These are phyloP conservation scores for Eueremaeus valkanovi DNA, from an alignment of 2,888 invertebrate species.

Conservation along the genomic window DNA sequence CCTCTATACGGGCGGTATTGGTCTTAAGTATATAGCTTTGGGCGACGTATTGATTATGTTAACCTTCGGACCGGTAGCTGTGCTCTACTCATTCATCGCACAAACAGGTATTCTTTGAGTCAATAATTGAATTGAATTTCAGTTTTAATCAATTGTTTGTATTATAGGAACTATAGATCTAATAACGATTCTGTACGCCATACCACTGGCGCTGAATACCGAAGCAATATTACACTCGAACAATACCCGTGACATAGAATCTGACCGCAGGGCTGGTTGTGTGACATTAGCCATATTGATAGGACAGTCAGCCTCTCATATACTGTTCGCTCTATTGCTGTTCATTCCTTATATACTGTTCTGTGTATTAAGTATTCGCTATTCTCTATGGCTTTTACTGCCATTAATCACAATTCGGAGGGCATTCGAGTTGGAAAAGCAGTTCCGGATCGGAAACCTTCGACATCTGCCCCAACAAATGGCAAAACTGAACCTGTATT, in stretches of 20 bases:
- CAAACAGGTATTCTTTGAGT: slow-evolving; percentile 66
- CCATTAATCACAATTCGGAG: slow-evolving; percentile 80
- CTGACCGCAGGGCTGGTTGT: slow-evolving; percentile 81
- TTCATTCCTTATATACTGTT: slow-evolving; percentile 88
- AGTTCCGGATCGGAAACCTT: slow-evolving; percentile 75
- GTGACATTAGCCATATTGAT: slow-evolving; percentile 91
- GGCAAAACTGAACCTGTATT: slow-evolving; percentile 81
- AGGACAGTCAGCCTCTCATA: slow-evolving; percentile 83
- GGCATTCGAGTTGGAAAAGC: slow-evolving; percentile 84
- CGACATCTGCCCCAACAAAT: slow-evolving; percentile 79
- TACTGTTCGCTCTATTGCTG: slow-evolving; percentile 79
- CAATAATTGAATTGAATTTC: not conserved
- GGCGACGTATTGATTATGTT: slow-evolving; percentile 88
- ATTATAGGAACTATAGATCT: slow-evolving; percentile 63
- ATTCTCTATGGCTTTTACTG: slow-evolving; percentile 80
- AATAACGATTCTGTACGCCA: slow-evolving; percentile 85
- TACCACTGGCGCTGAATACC: slow-evolving; percentile 87
- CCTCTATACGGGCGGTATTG: slow-evolving; percentile 93
- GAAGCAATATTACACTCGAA: slow-evolving; percentile 94
- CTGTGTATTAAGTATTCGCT: slow-evolving; percentile 76
- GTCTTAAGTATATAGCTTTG: slow-evolving; percentile 88
- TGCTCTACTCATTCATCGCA: slow-evolving; percentile 85
- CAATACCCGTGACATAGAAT: slow-evolving; percentile 85
- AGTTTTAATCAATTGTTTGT: not conserved
- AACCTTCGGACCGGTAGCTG: slow-evolving; percentile 89